Percentiles rank a stretch among this genome's conserved stretches.
Conservation (phyloP, 2,113 vertebrate species). For the Camelus bactrianus region DNA sequence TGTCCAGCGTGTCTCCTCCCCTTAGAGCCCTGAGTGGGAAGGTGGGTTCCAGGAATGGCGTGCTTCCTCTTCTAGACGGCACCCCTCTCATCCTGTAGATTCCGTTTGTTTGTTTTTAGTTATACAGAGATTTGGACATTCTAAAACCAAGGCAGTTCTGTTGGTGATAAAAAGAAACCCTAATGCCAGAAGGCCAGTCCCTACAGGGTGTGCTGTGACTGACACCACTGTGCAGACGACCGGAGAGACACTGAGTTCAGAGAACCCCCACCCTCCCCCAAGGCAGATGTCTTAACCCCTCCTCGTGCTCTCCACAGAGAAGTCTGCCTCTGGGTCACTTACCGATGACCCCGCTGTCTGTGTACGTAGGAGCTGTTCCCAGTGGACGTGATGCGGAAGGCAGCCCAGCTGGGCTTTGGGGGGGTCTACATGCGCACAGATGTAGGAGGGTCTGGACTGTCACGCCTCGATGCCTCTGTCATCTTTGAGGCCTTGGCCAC, state of each 20-base stretch:
- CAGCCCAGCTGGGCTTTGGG: slow-evolving; percentile 95
- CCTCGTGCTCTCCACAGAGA: not conserved
- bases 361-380: slow-evolving; percentile 94
- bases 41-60: not conserved
- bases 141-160: not conserved
- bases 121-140: not conserved
- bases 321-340: not conserved
- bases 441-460: slow-evolving; percentile 96
- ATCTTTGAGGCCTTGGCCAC: slow-evolving; percentile 99
- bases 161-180: not conserved
- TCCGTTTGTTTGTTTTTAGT: not conserved
- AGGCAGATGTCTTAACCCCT: not conserved
- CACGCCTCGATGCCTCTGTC: slow-evolving; percentile 94
- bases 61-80: not conserved
- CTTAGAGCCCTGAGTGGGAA: not conserved
- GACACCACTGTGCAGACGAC: not conserved
- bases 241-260: not conserved
- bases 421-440: slow-evolving; percentile 95
- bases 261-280: not conserved
- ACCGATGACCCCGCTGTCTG: not conserved
- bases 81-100: not conserved
- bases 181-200: not conserved
- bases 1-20: not conserved
- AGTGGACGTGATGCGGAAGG: slow-evolving; percentile 93
- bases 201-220: not conserved